Percentiles rank a stretch among this genome's conserved stretches.
Conservation (phyloP, 2,113 vertebrate genomes). For the Tichodroma muraria region DNA sequence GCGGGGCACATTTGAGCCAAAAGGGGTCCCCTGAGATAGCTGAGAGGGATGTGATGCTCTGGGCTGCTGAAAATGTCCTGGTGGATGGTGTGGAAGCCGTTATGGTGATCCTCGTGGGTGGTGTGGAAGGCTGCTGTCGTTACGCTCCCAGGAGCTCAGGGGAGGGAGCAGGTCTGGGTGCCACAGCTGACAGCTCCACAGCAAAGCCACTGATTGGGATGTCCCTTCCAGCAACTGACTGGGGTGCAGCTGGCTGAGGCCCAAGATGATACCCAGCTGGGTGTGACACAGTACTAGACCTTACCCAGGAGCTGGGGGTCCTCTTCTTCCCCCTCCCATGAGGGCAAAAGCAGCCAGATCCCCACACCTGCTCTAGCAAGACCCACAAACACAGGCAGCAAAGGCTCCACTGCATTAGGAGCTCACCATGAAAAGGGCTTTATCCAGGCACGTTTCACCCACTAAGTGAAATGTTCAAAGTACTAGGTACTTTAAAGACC, state of each 20-base stretch:
- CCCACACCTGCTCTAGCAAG: not conserved
- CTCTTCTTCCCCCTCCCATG: not conserved
- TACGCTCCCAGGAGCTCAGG: constrained; percentile 87
- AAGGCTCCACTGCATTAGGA: not conserved
- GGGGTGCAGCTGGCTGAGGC: not conserved
- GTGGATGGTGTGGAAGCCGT: constrained; percentile 94
- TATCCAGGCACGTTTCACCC: not conserved
- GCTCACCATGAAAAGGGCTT: not conserved
- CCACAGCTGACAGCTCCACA: not conserved
- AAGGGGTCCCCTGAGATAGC: not conserved
- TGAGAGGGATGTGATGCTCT: not conserved
- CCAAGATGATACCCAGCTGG: not conserved
- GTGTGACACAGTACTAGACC: not conserved
- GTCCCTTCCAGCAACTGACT: not conserved
- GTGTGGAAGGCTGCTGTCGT: too few species aligned
- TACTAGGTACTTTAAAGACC: not conserved
- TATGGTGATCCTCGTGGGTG: too few species aligned
- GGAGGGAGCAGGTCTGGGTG: constrained; percentile 84
- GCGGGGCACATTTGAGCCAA: not conserved
- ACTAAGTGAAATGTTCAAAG: too few species aligned
- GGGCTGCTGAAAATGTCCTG: constrained; percentile 51
- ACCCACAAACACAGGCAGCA: not conserved
- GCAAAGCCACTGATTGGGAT: not conserved
- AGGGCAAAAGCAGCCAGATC: not conserved
- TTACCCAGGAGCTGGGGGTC: not conserved